phyloP scores from a whole-genome alignment of 2,888 invertebrate species.

The Dryomyza anilis region DNA sequence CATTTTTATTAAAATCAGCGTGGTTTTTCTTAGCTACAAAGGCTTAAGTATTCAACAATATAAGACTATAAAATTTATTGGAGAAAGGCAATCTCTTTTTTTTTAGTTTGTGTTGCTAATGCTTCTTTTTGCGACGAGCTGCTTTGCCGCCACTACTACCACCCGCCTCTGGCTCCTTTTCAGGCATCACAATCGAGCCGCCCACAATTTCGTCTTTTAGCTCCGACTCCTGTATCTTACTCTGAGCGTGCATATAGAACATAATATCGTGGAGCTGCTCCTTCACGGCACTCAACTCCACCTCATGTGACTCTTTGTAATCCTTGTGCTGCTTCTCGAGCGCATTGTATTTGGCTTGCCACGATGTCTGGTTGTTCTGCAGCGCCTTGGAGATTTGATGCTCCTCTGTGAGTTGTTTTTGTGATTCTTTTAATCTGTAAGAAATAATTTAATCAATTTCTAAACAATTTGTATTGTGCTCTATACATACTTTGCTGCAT shows the following conservation, averaged over 20 bases:
- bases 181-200: slow-evolving; percentile 55
- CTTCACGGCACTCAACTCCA: slow-evolving; percentile 80
- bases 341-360: slow-evolving; percentile 69
- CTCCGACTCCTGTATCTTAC: slow-evolving; percentile 58
- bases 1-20: neutral
- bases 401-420: slow-evolving; percentile 80
- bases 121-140: slow-evolving; percentile 53
- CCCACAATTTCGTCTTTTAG: slow-evolving; percentile 54
- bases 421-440: slow-evolving; percentile 68
- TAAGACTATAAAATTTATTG: neutral
- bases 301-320: slow-evolving; percentile 67
- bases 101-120: no score
- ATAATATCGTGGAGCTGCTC: slow-evolving; percentile 96
- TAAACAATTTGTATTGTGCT: neutral
- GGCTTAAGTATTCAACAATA: neutral
- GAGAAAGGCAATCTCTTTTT: no score
- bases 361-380: slow-evolving; percentile 74
- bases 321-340: slow-evolving; percentile 64
- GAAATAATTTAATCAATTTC: no score
- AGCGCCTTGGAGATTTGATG: slow-evolving; percentile 81
- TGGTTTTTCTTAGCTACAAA: neutral
- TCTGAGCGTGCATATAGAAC: slow-evolving; percentile 93
- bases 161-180: slow-evolving; percentile 42
- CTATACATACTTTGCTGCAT: slow-evolving; percentile 66
- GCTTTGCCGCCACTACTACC: slow-evolving; percentile 39